phyloP scores from a whole-genome alignment of 2,888 invertebrate species.

The Neocrepidodera transversa region DNA sequence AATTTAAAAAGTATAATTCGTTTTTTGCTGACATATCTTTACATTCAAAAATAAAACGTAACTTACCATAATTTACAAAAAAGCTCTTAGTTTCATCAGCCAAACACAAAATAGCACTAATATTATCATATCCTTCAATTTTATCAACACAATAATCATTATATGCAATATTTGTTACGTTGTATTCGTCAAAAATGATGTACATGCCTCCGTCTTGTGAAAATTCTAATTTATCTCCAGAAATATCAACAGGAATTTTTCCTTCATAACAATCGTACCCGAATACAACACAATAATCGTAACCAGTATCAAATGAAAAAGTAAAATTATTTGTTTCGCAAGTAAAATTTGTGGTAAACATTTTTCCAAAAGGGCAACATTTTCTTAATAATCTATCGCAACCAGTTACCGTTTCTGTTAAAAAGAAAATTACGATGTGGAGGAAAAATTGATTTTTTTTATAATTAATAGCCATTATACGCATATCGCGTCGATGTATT shows the following conservation, averaged over 20 bases:
- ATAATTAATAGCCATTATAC: constrained; percentile 6
- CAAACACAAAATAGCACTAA: constrained; percentile 37
- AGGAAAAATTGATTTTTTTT: too few species aligned
- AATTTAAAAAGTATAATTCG: too few species aligned
- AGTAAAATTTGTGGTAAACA: constrained; percentile 33
- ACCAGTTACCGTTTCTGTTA: neutral
- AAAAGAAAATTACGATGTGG: neutral
- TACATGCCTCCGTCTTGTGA: constrained; percentile 31
- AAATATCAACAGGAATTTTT: constrained; percentile 17
- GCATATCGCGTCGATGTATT: constrained; percentile 14
- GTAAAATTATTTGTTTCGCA: constrained; percentile 25
- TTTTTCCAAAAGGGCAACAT: constrained; percentile 37
- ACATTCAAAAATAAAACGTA: too few species aligned
- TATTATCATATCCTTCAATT: constrained; percentile 30
- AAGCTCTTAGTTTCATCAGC: constrained; percentile 18
- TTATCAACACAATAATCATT: constrained; percentile 43
- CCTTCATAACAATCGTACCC: constrained; percentile 30
- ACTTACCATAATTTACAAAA: constrained; percentile 17
- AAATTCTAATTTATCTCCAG: constrained; percentile 11
- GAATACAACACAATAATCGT: constrained; percentile 22
- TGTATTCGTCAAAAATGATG: neutral
- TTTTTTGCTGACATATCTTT: too few species aligned
- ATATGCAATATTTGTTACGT: constrained; percentile 10
- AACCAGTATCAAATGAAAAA: constrained; percentile 11
- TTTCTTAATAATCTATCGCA: constrained; percentile 32